Conservation (phyloP, 1,140 invertebrate species). For the Delia radicum region DNA sequence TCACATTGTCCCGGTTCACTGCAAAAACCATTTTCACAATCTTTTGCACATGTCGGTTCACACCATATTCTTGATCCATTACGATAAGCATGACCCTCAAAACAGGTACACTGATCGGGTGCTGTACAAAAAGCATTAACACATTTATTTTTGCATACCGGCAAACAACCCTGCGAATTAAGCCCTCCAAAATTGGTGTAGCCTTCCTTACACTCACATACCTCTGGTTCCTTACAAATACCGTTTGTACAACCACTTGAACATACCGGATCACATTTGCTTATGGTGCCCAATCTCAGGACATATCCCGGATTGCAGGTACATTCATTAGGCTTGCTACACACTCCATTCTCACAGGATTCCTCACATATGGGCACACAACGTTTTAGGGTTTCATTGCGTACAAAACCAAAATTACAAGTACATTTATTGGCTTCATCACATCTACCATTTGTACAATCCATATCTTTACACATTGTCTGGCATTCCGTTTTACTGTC, state of each 20-base stretch:
- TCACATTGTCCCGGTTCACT: conserved; percentile 42
- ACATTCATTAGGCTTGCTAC: conserved; percentile 61
- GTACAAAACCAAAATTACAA: conserved; percentile 60
- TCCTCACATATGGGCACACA: conserved; percentile 62
- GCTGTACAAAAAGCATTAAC: conserved; percentile 54
- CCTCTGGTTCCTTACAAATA: conserved; percentile 54
- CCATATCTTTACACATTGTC: conserved; percentile 50
- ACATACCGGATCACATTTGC: conserved; percentile 44
- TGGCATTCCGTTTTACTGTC: conserved; percentile 39
- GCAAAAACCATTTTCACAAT: conserved; percentile 50
- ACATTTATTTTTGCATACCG: conserved; percentile 47
- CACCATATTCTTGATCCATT: conserved; percentile 36
- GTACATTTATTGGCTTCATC: conserved; percentile 59
- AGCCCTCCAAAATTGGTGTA: conserved; percentile 33
- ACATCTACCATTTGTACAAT: conserved; percentile 62
- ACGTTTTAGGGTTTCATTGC: conserved; percentile 50
- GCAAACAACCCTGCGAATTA: conserved; percentile 44
- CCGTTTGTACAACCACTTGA: conserved; percentile 42
- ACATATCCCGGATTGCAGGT: conserved; percentile 54
- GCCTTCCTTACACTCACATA: conserved; percentile 52
- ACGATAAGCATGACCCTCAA: conserved; percentile 39
- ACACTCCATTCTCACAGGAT: conserved; percentile 63
- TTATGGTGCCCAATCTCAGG: conserved; percentile 27
- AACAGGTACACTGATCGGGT: conserved; percentile 56
- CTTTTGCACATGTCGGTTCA: conserved; percentile 43